phyloP scores from a whole-genome alignment of 2,797 vertebrate species.

The Bradypus variegatus region DNA sequence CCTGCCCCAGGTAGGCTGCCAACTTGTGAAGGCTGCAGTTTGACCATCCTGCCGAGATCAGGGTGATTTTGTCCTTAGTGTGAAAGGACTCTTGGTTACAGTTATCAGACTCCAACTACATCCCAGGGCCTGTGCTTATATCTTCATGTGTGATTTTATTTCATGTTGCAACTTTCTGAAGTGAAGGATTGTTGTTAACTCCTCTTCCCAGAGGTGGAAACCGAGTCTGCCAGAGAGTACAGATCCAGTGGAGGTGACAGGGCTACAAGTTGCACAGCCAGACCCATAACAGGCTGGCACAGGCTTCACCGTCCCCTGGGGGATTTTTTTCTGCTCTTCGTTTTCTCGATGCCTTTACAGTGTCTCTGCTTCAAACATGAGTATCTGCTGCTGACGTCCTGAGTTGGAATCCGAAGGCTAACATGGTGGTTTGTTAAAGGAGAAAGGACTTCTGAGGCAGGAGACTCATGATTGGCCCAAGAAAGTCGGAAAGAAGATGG shows the following conservation, averaged over 20 bases:
- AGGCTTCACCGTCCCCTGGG: accelerated
- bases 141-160: accelerated
- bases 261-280: neutral
- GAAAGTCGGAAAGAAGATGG: neutral
- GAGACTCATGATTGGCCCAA: too few species aligned
- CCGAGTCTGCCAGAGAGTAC: neutral
- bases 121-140: neutral
- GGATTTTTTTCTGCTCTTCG: neutral
- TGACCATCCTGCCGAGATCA: neutral
- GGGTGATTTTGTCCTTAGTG: slow-evolving; percentile 39
- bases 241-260: accelerated
- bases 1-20: neutral
- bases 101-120: neutral
- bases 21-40: neutral
- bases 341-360: neutral
- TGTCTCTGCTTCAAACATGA: neutral
- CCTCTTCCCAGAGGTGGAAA: neutral
- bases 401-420: neutral
- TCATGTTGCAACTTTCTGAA: neutral
- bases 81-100: neutral
- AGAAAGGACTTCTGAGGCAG: neutral
- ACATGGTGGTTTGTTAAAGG: neutral
- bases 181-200: neutral
- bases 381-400: neutral
- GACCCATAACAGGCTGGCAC: too few species aligned